A percentile compares a stretch with the other conserved stretches of the same genome.
Evolutionary conservation across 2,888 invertebrate genomes (phyloP).

Genomic region (Calameuta pallipes): DNA sequence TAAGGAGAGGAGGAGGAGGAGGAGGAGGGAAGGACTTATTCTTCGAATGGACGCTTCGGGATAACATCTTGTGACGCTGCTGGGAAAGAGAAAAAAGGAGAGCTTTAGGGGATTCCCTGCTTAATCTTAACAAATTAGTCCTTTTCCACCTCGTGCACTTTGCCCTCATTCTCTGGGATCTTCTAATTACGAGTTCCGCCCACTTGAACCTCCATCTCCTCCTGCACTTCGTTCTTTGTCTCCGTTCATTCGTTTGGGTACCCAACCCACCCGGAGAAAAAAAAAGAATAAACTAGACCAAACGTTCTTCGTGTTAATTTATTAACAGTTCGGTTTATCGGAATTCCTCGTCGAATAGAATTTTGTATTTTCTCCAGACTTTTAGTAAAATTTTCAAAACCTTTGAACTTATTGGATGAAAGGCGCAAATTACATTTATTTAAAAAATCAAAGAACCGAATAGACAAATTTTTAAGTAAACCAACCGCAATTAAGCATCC

Average conservation of each 20-base stretch:
- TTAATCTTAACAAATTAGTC: constrained; percentile 50
- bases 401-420: too few relatives aligned
- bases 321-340: too few relatives aligned
- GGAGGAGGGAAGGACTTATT: constrained; percentile 1
- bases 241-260: too few relatives aligned
- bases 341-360: too few relatives aligned
- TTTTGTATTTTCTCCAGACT: too few relatives aligned
- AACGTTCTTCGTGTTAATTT: too few relatives aligned
- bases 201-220: too few relatives aligned
- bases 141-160: constrained; percentile 18
- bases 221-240: neutral
- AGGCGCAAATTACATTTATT: too few relatives aligned
- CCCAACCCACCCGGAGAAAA: neutral
- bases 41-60: neutral
- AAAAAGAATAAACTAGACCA: too few relatives aligned
- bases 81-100: constrained; percentile 20
- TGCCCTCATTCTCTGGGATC: constrained; percentile 25
- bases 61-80: constrained; percentile 9
- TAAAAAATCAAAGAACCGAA: too few relatives aligned
- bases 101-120: constrained; percentile 35
- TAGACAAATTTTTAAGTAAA: neutral
- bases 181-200: constrained; percentile 34
- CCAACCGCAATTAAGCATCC: neutral
- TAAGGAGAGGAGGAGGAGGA: neutral
- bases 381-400: too few relatives aligned